Conservation (phyloP, 2,797 vertebrate genomes). For the Melanotaenia trifasciata region DNA sequence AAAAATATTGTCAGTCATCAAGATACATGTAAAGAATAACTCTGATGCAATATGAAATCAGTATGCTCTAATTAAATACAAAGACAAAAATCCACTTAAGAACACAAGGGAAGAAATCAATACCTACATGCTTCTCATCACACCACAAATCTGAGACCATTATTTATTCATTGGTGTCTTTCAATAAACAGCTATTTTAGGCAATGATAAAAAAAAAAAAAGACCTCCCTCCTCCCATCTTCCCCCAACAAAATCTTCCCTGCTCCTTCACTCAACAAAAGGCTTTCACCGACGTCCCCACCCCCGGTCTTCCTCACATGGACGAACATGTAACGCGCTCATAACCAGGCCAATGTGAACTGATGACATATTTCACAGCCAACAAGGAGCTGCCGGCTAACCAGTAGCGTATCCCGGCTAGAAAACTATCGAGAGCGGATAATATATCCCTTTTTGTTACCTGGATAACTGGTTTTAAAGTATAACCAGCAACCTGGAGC, state of each 20-base stretch:
- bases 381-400: constrained; percentile 22
- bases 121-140: constrained; percentile 18
- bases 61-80: neutral
- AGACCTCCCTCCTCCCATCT: constrained; percentile 3
- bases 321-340: constrained; percentile 59
- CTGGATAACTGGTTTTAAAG: constrained; percentile 24
- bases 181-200: constrained; percentile 46
- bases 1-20: constrained; percentile 28
- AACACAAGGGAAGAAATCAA: constrained; percentile 30
- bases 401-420: neutral
- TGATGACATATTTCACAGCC: constrained; percentile 47
- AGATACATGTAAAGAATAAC: neutral
- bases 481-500: constrained; percentile 57
- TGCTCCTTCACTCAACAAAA: constrained; percentile 71
- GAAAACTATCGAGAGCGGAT: constrained; percentile 8
- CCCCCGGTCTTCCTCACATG: constrained; percentile 74
- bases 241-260: constrained; percentile 21
- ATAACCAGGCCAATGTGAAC: constrained; percentile 59
- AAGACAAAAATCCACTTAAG: neutral
- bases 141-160: constrained; percentile 46
- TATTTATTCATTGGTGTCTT: constrained; percentile 60
- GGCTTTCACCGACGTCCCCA: constrained; percentile 64
- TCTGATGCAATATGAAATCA: neutral
- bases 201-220: constrained; percentile 38
- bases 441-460: neutral